Evolutionary conservation across 1,140 invertebrate genomes (phyloP).

Genomic region (Nymphalis io): DNA sequence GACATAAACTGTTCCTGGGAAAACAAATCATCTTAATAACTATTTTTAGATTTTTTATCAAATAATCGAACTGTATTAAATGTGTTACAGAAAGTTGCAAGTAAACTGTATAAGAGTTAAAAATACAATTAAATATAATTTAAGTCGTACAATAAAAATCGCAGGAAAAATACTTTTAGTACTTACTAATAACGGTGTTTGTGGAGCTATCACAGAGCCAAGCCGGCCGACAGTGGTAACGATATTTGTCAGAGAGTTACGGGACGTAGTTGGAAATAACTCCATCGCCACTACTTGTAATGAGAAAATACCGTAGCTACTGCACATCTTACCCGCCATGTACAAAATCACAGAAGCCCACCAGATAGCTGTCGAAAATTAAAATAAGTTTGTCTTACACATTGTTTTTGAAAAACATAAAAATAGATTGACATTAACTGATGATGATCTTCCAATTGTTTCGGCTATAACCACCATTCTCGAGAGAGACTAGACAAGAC

Average conservation of each 20-base stretch:
- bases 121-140: too few species aligned
- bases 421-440: too few species aligned
- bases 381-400: not conserved
- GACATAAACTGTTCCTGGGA: constrained; percentile 63
- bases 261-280: constrained; percentile 85
- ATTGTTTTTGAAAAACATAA: not conserved
- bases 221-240: constrained; percentile 86
- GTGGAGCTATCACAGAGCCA: constrained; percentile 84
- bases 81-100: too few species aligned
- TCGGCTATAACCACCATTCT: too few species aligned
- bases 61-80: too few species aligned
- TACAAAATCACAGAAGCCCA: constrained; percentile 75
- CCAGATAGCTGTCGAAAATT: constrained; percentile 48
- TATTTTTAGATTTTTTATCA: too few species aligned
- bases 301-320: constrained; percentile 82
- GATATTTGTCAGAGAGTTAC: constrained; percentile 84
- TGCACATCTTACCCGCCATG: constrained; percentile 84
- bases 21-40: constrained; percentile 2
- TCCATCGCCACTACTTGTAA: constrained; percentile 85
- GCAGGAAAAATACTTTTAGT: not conserved
- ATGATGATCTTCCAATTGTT: too few species aligned
- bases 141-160: not conserved
- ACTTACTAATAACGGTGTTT: constrained; percentile 81
- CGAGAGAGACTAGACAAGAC: too few species aligned
- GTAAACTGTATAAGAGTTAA: too few species aligned